Evolutionary conservation across 1,140 invertebrate genomes (phyloP), one percentile per base, ranked within the genome.

Genomic region (Trichoplusia ni): DNA sequence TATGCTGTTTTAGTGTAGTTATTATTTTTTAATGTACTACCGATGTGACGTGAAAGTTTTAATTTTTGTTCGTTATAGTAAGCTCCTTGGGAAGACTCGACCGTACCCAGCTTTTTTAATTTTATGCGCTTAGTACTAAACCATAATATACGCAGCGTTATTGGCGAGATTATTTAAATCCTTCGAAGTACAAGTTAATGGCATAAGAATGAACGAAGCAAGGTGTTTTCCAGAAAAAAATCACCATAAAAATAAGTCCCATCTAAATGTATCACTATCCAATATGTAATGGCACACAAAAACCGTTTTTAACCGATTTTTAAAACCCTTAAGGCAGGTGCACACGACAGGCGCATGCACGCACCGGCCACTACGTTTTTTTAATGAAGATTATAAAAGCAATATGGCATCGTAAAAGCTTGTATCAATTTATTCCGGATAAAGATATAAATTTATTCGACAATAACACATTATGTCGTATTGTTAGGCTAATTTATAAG

Each of bases 331-430:
- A 64, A 63, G 54, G 76, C 82, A 85, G 82, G 81, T 85, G 82
- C 70, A 69, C 16, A 47, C 35, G 23, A 40, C 53, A 56, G 47
- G 31, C 47, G 44, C 14, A 0, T 14, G 16, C 14, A 16, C 33
- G 35, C 71, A 37, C 29, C 59, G 35, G 53, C 19, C 51, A 38
- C 64, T 56, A 40, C 11, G 37, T 40, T 27, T 14, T n/a, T 71
- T 79, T 82, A 81, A 81, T 75, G 77, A 72, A n/a, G 69, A 79
- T 77, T 81, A 82, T 82, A 82, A 82, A 84, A 73, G 76, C 75
- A 80, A 75, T 82, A 80, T 77, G 73, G 71, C 65, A 66, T 62
- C 64, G 58, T 54, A 47, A 46, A 64, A 37, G 40, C n/a, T 35
- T 35, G 18, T 31, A 54, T 49, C 23, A 46, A 21, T 51, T 60